A percentile compares a stretch with the other conserved stretches of the same genome.
These are phyloP conservation scores for Neopipo cinnamomea DNA, from an alignment of 2,113 vertebrate species.

Conservation along the genomic window DNA sequence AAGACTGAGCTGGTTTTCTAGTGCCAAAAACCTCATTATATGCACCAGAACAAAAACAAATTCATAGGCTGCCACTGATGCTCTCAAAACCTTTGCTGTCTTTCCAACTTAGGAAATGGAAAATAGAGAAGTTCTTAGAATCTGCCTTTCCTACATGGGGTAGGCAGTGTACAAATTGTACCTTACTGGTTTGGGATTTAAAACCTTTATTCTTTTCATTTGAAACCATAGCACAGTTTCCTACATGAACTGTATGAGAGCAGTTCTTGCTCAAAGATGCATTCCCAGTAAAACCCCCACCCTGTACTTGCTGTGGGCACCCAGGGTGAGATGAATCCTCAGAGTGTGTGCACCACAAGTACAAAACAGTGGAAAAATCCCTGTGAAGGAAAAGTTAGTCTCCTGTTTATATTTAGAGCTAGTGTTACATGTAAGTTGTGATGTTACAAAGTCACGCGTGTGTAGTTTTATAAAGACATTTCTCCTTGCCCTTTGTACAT, in stretches of 20 bases:
- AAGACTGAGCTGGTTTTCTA: neutral
- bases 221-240: neutral
- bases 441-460: neutral
- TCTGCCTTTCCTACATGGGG: neutral
- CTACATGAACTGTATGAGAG: rapidly evolving
- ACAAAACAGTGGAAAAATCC: neutral
- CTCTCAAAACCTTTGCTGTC: neutral
- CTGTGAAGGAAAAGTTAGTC: neutral
- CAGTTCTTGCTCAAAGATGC: neutral
- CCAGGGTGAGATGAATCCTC: neutral
- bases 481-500: constrained; percentile 8
- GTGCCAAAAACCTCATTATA: neutral
- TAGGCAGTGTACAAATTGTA: neutral
- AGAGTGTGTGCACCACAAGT: rapidly evolving
- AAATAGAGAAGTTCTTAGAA: neutral
- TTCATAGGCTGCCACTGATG: neutral
- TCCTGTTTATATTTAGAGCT: constrained; percentile 2
- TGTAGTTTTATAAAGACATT: neutral
- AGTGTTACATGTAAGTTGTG: neutral
- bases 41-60: neutral
- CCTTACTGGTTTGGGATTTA: neutral
- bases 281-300: neutral
- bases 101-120: neutral
- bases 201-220: neutral
- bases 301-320: neutral